Conservation (phyloP, 2,797 vertebrate species). For the Pipistrellus kuhlii region DNA sequence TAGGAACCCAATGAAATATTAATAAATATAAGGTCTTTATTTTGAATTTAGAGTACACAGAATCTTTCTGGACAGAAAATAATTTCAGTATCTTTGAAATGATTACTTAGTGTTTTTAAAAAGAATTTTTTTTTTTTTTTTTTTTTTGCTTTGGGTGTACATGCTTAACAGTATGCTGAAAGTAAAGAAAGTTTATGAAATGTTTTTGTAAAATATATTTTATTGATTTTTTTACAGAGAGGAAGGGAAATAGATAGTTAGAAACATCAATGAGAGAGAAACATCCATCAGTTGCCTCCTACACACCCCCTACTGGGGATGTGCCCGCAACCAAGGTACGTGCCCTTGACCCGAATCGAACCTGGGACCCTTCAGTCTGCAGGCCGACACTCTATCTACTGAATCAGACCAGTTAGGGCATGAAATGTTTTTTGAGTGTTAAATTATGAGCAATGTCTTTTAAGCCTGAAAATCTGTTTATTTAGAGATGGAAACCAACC, state of each 20-base stretch:
- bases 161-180: not conserved
- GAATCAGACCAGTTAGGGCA: no score
- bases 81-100: slow-evolving; percentile 53
- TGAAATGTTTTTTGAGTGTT: not conserved
- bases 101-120: slow-evolving; percentile 34
- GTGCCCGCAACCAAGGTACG: no score
- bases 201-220: no score
- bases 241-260: no score
- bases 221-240: no score
- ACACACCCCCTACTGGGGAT: no score
- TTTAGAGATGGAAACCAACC: slow-evolving; percentile 52
- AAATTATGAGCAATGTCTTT: not conserved
- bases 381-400: no score
- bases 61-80: slow-evolving; percentile 49
- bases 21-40: slow-evolving; percentile 11
- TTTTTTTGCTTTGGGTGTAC: slow-evolving; percentile 21
- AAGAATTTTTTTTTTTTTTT: not conserved
- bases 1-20: slow-evolving; percentile 49
- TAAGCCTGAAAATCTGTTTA: slow-evolving; percentile 63
- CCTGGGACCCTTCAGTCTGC: no score
- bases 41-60: slow-evolving; percentile 40
- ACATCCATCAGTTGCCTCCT: no score
- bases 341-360: no score
- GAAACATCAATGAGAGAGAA: no score
- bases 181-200: slow-evolving; percentile 17